A percentile compares a stretch with the other conserved stretches of the same genome.
Evolutionary conservation across 2,797 vertebrate species (phyloP).

Genomic region (Cottoperca gobio): DNA sequence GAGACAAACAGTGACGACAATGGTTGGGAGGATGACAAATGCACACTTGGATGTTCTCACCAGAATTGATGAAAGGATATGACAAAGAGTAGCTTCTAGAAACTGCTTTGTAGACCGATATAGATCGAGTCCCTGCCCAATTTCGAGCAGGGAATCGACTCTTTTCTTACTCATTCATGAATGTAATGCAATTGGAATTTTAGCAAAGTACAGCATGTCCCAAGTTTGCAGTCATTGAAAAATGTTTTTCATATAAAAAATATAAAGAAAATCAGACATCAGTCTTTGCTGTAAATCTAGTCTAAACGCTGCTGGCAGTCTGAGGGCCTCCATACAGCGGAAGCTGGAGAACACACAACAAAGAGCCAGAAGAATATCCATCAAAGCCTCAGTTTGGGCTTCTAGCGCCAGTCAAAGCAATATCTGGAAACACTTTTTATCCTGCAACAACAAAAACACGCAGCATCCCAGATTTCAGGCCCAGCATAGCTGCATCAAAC

Average conservation of each 20-base stretch:
- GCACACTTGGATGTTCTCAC: constrained; percentile 11
- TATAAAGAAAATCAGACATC: constrained; percentile 44
- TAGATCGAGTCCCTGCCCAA: neutral
- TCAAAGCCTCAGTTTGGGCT: constrained; percentile 74
- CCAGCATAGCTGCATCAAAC: constrained; percentile 72
- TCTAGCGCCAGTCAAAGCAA: constrained; percentile 74
- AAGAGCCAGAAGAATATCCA: constrained; percentile 72
- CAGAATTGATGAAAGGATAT: neutral
- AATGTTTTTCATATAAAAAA: constrained; percentile 56
- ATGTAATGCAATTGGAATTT: constrained; percentile 5
- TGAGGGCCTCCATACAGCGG: constrained; percentile 45
- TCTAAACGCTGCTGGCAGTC: constrained; percentile 47
- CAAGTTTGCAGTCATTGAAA: constrained; percentile 12
- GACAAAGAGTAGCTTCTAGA: constrained; percentile 4
- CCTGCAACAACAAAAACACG: constrained; percentile 71
- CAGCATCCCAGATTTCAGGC: constrained; percentile 73
- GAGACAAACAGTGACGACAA: constrained; percentile 46
- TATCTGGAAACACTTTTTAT: constrained; percentile 83
- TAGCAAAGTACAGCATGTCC: constrained; percentile 17
- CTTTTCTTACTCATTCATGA: constrained; percentile 13
- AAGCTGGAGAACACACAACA: constrained; percentile 74
- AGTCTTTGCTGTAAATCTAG: constrained; percentile 42
- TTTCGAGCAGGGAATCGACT: neutral
- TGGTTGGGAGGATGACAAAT: constrained; percentile 31
- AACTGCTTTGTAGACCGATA: neutral